A percentile compares a stretch with the other conserved stretches of the same genome.
Conservation (phyloP, 2,797 vertebrate genomes). For the Bovichtus variegatus region DNA sequence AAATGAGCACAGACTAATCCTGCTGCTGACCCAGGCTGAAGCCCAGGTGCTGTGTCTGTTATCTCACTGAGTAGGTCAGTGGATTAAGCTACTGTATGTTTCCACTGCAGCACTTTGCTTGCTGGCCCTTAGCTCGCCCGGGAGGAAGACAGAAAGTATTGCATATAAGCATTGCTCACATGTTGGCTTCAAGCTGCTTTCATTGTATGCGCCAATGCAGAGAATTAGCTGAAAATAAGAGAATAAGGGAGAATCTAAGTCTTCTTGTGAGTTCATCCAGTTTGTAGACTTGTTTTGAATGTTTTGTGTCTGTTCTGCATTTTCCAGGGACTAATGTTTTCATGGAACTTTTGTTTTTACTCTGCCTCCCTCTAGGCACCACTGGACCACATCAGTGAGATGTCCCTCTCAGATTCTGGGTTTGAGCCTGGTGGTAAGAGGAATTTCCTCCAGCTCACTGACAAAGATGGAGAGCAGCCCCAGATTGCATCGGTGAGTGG, state of each 20-base stretch:
- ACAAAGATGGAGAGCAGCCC: constrained; percentile 98
- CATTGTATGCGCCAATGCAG: constrained; percentile 18
- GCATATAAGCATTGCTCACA: constrained; percentile 28
- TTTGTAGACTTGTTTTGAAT: constrained; percentile 6
- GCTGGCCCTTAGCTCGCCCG: constrained; percentile 44
- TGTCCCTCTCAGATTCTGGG: constrained; percentile 91
- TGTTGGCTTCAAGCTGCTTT: constrained; percentile 54
- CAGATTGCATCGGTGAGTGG: constrained; percentile 90
- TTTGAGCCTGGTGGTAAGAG: constrained; percentile 96
- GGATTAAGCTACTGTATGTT: constrained; percentile 81
- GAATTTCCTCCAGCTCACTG: constrained; percentile 95
- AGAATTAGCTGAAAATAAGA: constrained; percentile 54
- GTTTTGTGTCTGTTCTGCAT: constrained; percentile 1
- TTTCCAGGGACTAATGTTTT: constrained; percentile 6
- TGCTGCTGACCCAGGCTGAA: constrained; percentile 79
- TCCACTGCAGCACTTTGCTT: constrained; percentile 71
- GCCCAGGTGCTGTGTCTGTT: constrained; percentile 81
- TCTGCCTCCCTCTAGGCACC: constrained; percentile 79
- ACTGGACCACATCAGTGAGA: constrained; percentile 92
- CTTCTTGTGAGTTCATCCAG: constrained; percentile 43
- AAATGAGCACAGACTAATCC: constrained; percentile 82
- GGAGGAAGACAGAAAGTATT: constrained; percentile 42
- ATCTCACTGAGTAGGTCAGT: constrained; percentile 86
- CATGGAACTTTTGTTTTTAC: neutral
- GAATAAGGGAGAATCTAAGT: constrained; percentile 43